Evolutionary conservation across 2,113 vertebrate species (phyloP), one percentile per base, ranked within the genome.

Genomic region (Psilopsiagon aymara): DNA sequence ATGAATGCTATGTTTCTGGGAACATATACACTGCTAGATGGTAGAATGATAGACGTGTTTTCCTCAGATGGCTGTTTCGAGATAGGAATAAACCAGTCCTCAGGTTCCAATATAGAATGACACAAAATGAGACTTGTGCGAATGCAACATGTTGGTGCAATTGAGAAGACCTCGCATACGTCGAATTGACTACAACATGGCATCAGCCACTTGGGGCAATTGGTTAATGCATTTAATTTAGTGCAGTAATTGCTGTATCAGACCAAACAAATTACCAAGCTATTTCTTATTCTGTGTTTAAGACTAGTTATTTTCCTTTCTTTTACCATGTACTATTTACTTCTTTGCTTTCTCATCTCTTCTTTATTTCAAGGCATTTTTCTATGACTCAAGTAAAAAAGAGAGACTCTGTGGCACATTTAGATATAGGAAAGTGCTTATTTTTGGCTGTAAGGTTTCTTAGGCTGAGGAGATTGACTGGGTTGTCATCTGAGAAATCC

Each of bases 111-210:
- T 59, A 91, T 28, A 91, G 83, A 63, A 78, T 91, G 90, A 93
- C 75, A 93, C 49, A 87, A 95, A 92, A 93, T 80, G 81, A 1
- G 0, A 75, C 70, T 93, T 85, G 75, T 79, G 53, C 33, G 81
- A 81, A 90, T 86, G 46, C 77, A 88, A 41, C 35, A n/a, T 71
- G 81, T 86, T 92, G 89, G 74, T 92, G 88, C 84, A 90, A 77
- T 78, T 91, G 80, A 93, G 88, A 95, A 94, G 94, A 92, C 68
- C 85, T 91, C 92, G 87, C 95, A 95, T 84, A 85, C 96, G 88
- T 33, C 88, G 90, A 96, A 89, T 46, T 93, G 88, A 85, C 85
- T 81, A 79, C 74, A 94, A 52, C 84, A 78, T 7, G 69, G 44
- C 85, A 92, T 60, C 80, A 93, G 90, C 83, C 93, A 89, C 80